Conservation (phyloP, 2,113 vertebrate genomes). For the Hydropotes inermis region DNA sequence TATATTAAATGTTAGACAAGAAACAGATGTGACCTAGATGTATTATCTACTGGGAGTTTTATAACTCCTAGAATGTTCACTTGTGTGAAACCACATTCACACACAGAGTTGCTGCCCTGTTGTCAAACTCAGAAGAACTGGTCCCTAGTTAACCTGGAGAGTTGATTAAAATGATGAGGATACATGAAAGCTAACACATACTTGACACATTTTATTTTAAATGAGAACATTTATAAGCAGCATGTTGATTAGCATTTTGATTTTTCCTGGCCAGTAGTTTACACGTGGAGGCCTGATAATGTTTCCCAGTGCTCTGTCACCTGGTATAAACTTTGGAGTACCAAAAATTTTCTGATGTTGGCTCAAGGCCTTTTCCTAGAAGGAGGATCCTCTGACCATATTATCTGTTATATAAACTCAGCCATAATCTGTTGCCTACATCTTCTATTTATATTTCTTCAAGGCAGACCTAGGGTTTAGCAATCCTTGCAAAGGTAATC, state of each 20-base stretch:
- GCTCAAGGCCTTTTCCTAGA: background rate
- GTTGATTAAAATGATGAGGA: background rate
- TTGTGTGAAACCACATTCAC: background rate
- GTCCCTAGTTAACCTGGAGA: background rate
- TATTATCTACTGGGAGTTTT: background rate
- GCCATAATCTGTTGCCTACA: background rate
- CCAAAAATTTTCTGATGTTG: background rate
- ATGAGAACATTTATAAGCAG: background rate
- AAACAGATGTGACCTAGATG: background rate
- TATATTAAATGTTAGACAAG: background rate
- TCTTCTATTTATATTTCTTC: background rate
- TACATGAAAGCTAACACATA: background rate
- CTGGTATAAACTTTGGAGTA: background rate
- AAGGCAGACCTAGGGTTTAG: background rate
- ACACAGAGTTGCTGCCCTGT: background rate
- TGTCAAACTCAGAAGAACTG: background rate
- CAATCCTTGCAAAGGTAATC: background rate
- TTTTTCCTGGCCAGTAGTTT: background rate
- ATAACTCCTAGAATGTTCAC: background rate
- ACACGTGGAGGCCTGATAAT: background rate
- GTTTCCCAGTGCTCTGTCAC: background rate
- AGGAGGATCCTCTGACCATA: background rate
- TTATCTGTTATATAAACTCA: background rate
- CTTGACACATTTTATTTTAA: conserved; percentile 1
- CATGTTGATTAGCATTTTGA: background rate